A percentile compares a stretch with the other conserved stretches of the same genome.
Evolutionary conservation across 1,140 invertebrate genomes (phyloP).

Genomic region (Drosophila athabasca): DNA sequence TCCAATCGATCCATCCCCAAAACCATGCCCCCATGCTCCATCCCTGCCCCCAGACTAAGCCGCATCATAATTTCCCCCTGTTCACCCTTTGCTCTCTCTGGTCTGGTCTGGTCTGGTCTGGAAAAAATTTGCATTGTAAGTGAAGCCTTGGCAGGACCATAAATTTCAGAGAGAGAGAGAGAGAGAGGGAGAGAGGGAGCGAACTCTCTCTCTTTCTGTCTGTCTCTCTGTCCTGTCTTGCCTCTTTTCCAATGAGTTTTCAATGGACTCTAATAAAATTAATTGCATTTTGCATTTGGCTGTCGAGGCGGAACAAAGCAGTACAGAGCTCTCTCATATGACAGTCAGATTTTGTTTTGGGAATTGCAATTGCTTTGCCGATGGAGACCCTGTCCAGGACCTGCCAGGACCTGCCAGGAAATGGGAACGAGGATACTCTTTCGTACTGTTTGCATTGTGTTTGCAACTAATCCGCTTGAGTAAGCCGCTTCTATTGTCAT

Average conservation of each 20-base stretch:
- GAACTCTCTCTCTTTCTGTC: too few relatives aligned
- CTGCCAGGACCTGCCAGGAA: too few relatives aligned
- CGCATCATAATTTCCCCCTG: constrained; percentile 50
- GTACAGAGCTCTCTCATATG: constrained; percentile 37
- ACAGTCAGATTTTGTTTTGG: constrained; percentile 30
- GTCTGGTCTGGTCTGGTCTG: constrained; percentile 12
- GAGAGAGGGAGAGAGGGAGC: neutral
- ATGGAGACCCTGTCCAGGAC: neutral
- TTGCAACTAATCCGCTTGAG: constrained; percentile 31
- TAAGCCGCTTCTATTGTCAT: constrained; percentile 8
- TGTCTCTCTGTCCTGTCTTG: constrained; percentile 2
- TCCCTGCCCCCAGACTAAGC: constrained; percentile 28
- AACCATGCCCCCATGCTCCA: constrained; percentile 15
- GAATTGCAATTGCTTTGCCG: constrained; percentile 33
- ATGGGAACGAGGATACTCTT: neutral
- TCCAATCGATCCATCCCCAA: constrained; percentile 9
- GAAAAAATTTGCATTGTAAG: constrained; percentile 61
- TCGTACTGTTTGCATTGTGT: constrained; percentile 28
- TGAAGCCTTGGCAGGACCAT: constrained; percentile 45
- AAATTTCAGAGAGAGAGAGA: constrained; percentile 24
- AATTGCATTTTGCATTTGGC: constrained; percentile 60
- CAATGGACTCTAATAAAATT: constrained; percentile 64
- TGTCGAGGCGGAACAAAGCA: constrained; percentile 19
- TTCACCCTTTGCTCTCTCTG: too few relatives aligned
- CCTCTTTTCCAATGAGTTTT: constrained; percentile 49